Base-by-base conservation (phyloP, 2,797 vertebrate species). In the Acipenser oxyrinchus region DNA sequence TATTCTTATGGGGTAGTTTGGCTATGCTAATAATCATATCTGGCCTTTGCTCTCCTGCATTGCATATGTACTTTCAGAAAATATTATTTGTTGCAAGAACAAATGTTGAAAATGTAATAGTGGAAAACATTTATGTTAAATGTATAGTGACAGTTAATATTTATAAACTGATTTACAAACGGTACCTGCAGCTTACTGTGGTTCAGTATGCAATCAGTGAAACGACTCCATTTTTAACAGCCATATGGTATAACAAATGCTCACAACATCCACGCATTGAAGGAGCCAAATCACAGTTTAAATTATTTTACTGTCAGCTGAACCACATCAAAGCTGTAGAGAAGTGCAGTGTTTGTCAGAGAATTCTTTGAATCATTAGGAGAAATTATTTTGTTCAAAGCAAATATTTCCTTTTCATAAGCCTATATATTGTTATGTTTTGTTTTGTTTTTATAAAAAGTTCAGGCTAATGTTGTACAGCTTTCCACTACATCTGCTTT, bases 191-290 rank as follows among this genome's bases (percentile, higher is more conserved):
- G 79, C 58, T 9, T 75, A 66, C 76, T 2, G 64, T 52, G 49
- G 72, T 73, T 81, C 83, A 80, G 87, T 74, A 78, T 81, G 80
- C 79, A 81, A 84, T 86, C 85, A 84, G 79, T 76, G 77, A 11
- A 75, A 78, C 77, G 83, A 81, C 86, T 81, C 75, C 70, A 77
- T 79, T 76, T 0, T 74, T 82, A 82, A 84, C 79, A 80, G 81
- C 76, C 70, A 53, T 52, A 70, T 69, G 37, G 71, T 62, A 78
- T 69, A 73, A 70, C 77, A 74, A 75, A 83, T 80, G 79, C 76
- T 70, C 71, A 64, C 63, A 66, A 71, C 70, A 60, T 74, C 69
- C 70, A 1, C 53, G 69, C 18, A 37, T 58, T 37, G 80, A 75
- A 79, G 73, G 69, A 74, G 75, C 73, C 64, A 64, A 63, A 68